Conservation (phyloP, 2,888 invertebrate genomes). For the Cistogaster globosa region DNA sequence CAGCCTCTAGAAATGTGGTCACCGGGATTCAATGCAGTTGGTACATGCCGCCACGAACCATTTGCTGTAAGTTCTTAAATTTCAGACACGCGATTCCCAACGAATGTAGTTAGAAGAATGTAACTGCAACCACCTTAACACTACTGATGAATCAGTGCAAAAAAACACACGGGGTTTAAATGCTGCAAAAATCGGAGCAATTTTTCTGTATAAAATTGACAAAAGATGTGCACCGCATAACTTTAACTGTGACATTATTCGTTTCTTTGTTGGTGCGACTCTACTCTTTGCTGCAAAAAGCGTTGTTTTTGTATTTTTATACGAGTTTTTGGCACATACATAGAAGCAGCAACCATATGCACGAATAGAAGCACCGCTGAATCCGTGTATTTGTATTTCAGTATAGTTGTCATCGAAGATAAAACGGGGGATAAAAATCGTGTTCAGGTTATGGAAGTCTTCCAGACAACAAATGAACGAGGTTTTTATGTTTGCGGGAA, state of each 20-base stretch:
- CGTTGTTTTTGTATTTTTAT: neutral
- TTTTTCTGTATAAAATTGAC: slow-evolving; percentile 26
- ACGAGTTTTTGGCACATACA: neutral
- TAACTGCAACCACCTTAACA: slow-evolving; percentile 29
- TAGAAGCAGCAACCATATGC: slow-evolving; percentile 36
- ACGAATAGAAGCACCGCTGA: slow-evolving; percentile 21
- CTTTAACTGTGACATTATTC: slow-evolving; percentile 31
- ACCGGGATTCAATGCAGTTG: slow-evolving; percentile 56
- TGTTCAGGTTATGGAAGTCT: neutral
- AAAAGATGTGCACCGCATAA: slow-evolving; percentile 32
- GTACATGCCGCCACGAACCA: slow-evolving; percentile 50
- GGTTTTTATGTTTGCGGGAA: neutral
- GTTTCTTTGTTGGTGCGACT: slow-evolving; percentile 33
- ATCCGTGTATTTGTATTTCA: slow-evolving; percentile 21
- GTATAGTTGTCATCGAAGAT: slow-evolving; percentile 7
- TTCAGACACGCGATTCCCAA: slow-evolving; percentile 25
- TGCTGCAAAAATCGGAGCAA: neutral
- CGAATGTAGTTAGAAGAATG: slow-evolving; percentile 36
- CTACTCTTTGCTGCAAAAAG: slow-evolving; percentile 16
- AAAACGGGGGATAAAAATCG: slow-evolving; percentile 13
- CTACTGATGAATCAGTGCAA: slow-evolving; percentile 42
- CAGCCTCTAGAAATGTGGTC: slow-evolving; percentile 57
- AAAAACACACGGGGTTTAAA: slow-evolving; percentile 12
- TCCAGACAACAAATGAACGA: neutral
- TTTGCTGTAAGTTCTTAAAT: slow-evolving; percentile 43